A percentile compares a stretch with the other conserved stretches of the same genome.
These are phyloP conservation scores for Leucophora obtusa DNA, from an alignment of 2,888 invertebrate genomes.

Conservation along the genomic window DNA sequence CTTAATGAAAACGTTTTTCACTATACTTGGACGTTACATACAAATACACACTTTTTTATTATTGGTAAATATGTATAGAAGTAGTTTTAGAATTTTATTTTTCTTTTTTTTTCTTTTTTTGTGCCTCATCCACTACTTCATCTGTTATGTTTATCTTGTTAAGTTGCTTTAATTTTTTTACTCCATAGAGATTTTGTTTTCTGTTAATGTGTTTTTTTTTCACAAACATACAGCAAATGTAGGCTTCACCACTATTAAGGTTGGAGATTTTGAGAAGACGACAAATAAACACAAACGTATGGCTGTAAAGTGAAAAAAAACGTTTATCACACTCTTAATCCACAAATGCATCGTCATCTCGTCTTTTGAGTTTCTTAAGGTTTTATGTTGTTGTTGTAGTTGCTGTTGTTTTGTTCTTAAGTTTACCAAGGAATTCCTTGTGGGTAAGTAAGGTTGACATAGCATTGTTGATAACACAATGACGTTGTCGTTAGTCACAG, in stretches of 20 bases:
- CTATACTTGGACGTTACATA: constrained; percentile 36
- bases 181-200: constrained; percentile 55
- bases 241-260: constrained; percentile 42
- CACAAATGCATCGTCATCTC: constrained; percentile 62
- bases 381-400: constrained; percentile 21
- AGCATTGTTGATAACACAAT: constrained; percentile 65
- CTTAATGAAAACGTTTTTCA: constrained; percentile 62
- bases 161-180: constrained; percentile 58
- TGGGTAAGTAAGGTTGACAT: constrained; percentile 66
- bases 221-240: constrained; percentile 32
- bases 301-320: constrained; percentile 46
- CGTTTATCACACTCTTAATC: constrained; percentile 64
- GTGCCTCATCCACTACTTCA: constrained; percentile 46
- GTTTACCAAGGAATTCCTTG: constrained; percentile 65
- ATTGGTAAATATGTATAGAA: constrained; percentile 24
- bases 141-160: constrained; percentile 63
- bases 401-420: constrained; percentile 31
- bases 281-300: constrained; percentile 22
- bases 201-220: constrained; percentile 49
- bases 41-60: constrained; percentile 18
- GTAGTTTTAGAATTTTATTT: neutral
- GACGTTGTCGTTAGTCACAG: constrained; percentile 65
- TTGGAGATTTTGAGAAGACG: constrained; percentile 16
- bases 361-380: constrained; percentile 32
- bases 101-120: too few relatives aligned